Conservation (phyloP, 2,113 vertebrate genomes). For the Mugil cephalus region DNA sequence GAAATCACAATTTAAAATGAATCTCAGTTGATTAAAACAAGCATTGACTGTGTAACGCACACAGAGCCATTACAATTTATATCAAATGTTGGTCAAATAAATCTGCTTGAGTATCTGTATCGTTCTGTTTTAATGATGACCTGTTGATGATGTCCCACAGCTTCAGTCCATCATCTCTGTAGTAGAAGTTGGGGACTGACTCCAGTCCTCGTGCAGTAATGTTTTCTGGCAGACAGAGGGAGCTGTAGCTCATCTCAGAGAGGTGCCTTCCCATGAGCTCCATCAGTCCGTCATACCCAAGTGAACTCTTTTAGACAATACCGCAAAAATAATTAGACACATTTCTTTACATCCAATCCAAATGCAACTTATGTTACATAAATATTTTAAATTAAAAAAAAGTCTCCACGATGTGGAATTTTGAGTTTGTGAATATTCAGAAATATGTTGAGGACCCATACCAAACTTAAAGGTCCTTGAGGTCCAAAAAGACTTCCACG, state of each 20-base stretch:
- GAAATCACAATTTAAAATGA: too few relatives aligned
- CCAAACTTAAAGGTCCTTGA: neutral
- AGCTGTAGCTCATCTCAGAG: slow-evolving; percentile 55
- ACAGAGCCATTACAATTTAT: too few relatives aligned
- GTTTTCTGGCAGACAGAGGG: slow-evolving; percentile 70
- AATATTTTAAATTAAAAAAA: too few relatives aligned
- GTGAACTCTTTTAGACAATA: slow-evolving; percentile 37
- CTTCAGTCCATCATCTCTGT: slow-evolving; percentile 73
- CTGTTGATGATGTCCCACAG: slow-evolving; percentile 62
- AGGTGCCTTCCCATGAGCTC: slow-evolving; percentile 58
- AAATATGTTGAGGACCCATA: neutral
- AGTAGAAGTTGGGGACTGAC: slow-evolving; percentile 64
- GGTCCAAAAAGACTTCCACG: neutral
- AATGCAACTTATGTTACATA: too few relatives aligned
- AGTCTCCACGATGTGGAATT: too few relatives aligned
- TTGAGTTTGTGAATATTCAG: too few relatives aligned
- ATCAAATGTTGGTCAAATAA: too few relatives aligned
- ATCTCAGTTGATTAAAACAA: too few relatives aligned
- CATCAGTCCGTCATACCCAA: slow-evolving; percentile 22
- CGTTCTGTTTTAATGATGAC: slow-evolving; percentile 5
- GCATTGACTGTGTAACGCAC: too few relatives aligned
- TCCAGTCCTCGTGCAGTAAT: slow-evolving; percentile 62
- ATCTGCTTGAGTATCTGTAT: too few relatives aligned
- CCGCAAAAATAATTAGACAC: neutral
- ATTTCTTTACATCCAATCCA: too few relatives aligned